These are phyloP conservation scores for Agrotis puta DNA, from an alignment of 2,888 invertebrate genomes.

Conservation along the genomic window DNA sequence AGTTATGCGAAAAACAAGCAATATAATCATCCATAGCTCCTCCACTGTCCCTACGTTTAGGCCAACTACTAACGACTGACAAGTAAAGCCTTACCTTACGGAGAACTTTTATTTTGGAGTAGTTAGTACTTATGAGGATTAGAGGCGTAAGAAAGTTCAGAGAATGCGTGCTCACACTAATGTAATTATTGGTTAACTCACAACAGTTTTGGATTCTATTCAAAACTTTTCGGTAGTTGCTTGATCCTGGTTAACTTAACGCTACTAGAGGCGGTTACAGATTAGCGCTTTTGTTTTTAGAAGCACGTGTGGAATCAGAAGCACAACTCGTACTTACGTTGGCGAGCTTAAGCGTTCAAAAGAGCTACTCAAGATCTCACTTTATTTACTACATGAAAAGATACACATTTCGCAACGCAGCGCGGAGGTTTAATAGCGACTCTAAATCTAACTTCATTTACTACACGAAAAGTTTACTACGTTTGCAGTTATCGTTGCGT, in stretches of 20 bases:
- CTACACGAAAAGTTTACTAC: too few species aligned
- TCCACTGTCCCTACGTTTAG: constrained; percentile 11
- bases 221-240: not conserved
- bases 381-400: too few species aligned
- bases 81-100: not conserved
- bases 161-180: not conserved
- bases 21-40: constrained; percentile 10
- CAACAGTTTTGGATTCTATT: not conserved
- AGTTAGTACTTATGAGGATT: constrained; percentile 13
- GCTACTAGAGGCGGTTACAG: constrained; percentile 11
- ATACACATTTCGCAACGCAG: too few species aligned
- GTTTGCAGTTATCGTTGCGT: too few species aligned
- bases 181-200: not conserved
- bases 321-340: too few species aligned
- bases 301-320: too few species aligned
- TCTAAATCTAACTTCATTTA: too few species aligned
- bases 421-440: too few species aligned
- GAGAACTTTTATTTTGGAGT: constrained; percentile 5
- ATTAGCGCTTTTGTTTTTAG: too few species aligned
- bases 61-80: not conserved
- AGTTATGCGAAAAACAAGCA: not conserved
- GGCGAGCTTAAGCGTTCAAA: too few species aligned
- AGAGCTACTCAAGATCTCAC: too few species aligned
- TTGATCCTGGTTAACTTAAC: not conserved
- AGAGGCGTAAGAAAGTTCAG: constrained; percentile 20